phyloP scores from a whole-genome alignment of 2,797 vertebrate genomes.

The Neomorphus geoffroyi region DNA sequence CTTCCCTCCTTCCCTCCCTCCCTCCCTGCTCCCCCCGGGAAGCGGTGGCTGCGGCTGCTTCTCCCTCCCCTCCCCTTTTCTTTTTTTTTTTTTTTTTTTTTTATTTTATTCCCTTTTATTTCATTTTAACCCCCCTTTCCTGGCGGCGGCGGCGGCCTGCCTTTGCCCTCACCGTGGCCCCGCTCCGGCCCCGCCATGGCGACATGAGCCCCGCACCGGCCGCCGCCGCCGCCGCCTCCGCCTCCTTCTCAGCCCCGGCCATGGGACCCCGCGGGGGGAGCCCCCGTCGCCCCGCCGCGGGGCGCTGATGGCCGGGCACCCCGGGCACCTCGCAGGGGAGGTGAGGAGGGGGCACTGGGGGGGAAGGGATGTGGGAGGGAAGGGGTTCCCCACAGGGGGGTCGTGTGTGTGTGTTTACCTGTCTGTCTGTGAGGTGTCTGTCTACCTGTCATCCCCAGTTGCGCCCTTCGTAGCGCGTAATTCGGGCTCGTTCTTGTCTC shows the following conservation, averaged over 20 bases:
- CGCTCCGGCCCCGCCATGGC: neutral
- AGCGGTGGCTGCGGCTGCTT: slow-evolving; percentile 11
- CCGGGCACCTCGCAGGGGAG: slow-evolving; percentile 43
- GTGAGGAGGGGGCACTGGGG: neutral
- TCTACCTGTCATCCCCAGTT: too few species aligned
- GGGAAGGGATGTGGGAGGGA: neutral
- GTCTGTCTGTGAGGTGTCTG: too few species aligned
- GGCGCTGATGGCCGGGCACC: slow-evolving; percentile 40
- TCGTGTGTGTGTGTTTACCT: neutral
- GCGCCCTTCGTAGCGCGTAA: too few species aligned
- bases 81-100: slow-evolving; percentile 30
- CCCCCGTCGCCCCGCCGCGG: too few species aligned
- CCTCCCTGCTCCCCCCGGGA: neutral
- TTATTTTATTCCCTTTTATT: neutral
- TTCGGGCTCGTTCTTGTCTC: neutral
- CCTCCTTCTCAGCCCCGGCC: neutral
- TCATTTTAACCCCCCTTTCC: too few species aligned
- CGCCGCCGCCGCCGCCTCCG: neutral
- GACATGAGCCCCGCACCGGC: slow-evolving; percentile 26
- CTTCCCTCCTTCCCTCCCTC: too few species aligned
- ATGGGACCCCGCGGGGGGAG: neutral
- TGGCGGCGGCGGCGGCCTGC: neutral
- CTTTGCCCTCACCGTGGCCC: neutral
- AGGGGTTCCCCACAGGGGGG: neutral
- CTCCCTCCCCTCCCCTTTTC: neutral